Evolutionary conservation across 2,888 invertebrate species (phyloP).

Genomic region (Trissonchulus latispiculum): DNA sequence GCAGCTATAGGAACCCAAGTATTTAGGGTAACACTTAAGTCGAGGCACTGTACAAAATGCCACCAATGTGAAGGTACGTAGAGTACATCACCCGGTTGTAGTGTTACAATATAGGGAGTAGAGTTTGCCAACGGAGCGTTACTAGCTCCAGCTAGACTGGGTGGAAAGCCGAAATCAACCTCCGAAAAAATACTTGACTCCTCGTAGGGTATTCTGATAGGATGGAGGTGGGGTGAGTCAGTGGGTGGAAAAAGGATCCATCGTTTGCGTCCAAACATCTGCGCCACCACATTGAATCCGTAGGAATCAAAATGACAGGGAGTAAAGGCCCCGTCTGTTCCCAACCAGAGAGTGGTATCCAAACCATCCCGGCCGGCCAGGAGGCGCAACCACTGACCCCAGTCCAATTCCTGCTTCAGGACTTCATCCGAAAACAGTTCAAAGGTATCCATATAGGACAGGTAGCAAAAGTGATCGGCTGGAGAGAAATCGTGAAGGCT

Average conservation of each 20-base stretch:
- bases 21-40: slow-evolving; percentile 56
- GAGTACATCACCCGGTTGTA: slow-evolving; percentile 74
- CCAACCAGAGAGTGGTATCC: slow-evolving; percentile 76
- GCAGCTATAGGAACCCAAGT: slow-evolving; percentile 53
- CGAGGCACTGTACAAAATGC: slow-evolving; percentile 77
- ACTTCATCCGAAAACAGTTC: slow-evolving; percentile 53
- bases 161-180: neutral
- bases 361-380: slow-evolving; percentile 50
- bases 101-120: slow-evolving; percentile 51
- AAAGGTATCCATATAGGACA: slow-evolving; percentile 70
- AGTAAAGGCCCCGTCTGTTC: slow-evolving; percentile 73
- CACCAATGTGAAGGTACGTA: slow-evolving; percentile 87
- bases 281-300: slow-evolving; percentile 81
- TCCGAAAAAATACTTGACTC: slow-evolving; percentile 26
- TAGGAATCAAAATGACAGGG: slow-evolving; percentile 89
- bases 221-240: slow-evolving; percentile 56
- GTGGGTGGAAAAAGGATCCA: slow-evolving; percentile 84
- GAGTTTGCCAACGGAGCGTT: too few species aligned
- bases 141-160: slow-evolving; percentile 28
- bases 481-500: neutral
- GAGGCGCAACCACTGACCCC: slow-evolving; percentile 50
- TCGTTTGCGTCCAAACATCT: slow-evolving; percentile 67
- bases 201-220: slow-evolving; percentile 67
- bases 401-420: slow-evolving; percentile 49
- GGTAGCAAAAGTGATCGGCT: slow-evolving; percentile 59